Base-by-base conservation (phyloP, 2,797 vertebrate genomes). In the Intellagama lesueurii region DNA sequence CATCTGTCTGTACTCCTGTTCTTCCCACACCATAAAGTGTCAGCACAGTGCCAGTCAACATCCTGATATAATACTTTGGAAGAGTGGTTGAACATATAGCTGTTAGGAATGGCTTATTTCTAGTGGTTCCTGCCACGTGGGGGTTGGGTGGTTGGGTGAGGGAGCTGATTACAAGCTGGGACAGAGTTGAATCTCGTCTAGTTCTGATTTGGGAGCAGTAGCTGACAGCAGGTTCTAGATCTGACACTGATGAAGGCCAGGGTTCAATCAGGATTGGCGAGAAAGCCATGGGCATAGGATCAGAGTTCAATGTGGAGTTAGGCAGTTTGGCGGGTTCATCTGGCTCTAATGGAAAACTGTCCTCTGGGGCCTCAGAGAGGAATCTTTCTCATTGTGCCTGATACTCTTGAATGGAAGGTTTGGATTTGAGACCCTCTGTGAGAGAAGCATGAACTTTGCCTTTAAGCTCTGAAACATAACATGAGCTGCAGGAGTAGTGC, bases 61-160 rank as follows among this genome's bases (percentile, higher is more conserved):
- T 1, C 35, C 30, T 75, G 35, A 49, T 79, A 70, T 44, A 44
- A 44, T 40, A n/a, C n/a, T 44, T 79, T 17, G 68, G 66, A 84
- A 86, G 52, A 47, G 40, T 7, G 14, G 30, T 30, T 68, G 56
- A 35, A 28, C 26, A 22, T 77, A 28, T 19, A 52, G 72, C 14
- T 9, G 9, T 32, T 68, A 32, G 17, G 80, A 83, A 88, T 44
- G 72, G 72, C 56, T 83, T 88, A 0, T 7, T 73, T 19, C 19
- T 44, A 32, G 44, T 86, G 88, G 70, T 56, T 82, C 85, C 72
- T 86, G 44, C 79, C 84, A 68, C 78, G 40, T 16, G 35, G n/a
- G 28, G 40, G 9, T 3, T 40, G 26, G 7, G 35, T 19, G 24
- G 3, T 56, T n/a, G 64, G 22, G 28, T n/a, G 40, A 16, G 49